A percentile compares a stretch with the other conserved stretches of the same genome.
Conservation (phyloP, 2,888 invertebrate genomes). For the Pardosa pseudoannulata region DNA sequence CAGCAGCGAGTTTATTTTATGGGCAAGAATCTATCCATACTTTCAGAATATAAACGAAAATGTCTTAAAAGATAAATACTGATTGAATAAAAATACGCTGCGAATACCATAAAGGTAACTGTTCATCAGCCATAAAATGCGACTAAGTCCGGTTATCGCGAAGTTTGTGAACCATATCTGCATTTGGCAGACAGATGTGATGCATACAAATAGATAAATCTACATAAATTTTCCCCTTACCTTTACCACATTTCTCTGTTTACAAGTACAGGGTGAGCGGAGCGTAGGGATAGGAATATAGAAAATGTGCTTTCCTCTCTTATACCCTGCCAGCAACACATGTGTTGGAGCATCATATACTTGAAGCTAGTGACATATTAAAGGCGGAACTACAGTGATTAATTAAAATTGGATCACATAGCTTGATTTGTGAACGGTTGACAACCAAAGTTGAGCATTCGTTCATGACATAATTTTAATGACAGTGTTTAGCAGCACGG, state of each 20-base stretch:
- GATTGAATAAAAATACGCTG: too few relatives aligned
- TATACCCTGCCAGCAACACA: conserved; percentile 67
- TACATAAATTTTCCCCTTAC: conserved; percentile 65
- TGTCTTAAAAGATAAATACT: too few relatives aligned
- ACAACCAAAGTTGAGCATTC: conserved; percentile 47
- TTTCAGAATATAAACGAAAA: too few relatives aligned
- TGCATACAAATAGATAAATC: conserved; percentile 71
- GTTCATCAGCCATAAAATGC: conserved; percentile 28
- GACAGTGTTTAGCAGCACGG: too few relatives aligned
- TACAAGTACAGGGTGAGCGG: conserved; percentile 51
- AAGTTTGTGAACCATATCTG: conserved; percentile 48
- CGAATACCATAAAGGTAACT: not conserved
- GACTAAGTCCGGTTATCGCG: conserved; percentile 41
- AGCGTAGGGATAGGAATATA: conserved; percentile 39
- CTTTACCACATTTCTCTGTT: conserved; percentile 62
- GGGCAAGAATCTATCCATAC: too few relatives aligned
- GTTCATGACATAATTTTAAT: conserved; percentile 33
- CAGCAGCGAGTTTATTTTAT: too few relatives aligned
- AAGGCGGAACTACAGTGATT: conserved; percentile 68
- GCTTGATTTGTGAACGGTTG: conserved; percentile 42
- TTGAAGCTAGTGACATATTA: conserved; percentile 59
- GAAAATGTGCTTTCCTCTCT: conserved; percentile 51
- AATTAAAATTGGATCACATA: conserved; percentile 67
- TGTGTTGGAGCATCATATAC: conserved; percentile 41
- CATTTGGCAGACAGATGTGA: conserved; percentile 41